Evolutionary conservation across 64 coral and sea anemone genomes (phyloP).

Genomic region (Orbicella faveolata): DNA sequence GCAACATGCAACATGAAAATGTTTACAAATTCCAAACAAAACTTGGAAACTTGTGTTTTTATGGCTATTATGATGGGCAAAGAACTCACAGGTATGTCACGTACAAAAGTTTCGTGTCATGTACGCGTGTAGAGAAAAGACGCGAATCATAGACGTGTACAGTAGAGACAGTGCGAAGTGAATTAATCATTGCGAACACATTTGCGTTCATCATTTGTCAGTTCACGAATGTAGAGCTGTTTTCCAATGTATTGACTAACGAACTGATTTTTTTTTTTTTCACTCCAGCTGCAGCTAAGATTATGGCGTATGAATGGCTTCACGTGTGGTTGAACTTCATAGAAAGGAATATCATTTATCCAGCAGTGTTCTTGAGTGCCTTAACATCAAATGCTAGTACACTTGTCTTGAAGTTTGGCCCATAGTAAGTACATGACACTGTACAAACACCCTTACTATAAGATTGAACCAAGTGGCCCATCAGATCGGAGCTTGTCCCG

Average conservation of each 20-base stretch:
- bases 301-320: slow-evolving; percentile 85
- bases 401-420: slow-evolving; percentile 80
- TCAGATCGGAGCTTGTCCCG: no score
- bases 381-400: slow-evolving; percentile 66
- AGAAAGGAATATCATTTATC: slow-evolving; percentile 92
- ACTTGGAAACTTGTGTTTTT: no score
- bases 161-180: no score
- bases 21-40: no score
- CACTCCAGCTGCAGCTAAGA: slow-evolving; percentile 81
- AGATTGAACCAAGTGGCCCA: no score
- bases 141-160: no score
- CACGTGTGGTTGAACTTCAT: slow-evolving; percentile 93
- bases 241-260: background rate
- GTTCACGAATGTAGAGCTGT: background rate
- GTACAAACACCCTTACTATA: background rate
- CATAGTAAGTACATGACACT: slow-evolving; percentile 65
- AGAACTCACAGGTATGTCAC: no score
- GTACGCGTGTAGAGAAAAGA: no score
- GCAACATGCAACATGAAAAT: no score
- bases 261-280: background rate
- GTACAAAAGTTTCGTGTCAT: no score
- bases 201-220: background rate
- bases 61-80: no score
- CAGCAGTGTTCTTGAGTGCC: slow-evolving; percentile 89
- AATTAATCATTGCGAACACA: no score